These are phyloP conservation scores for Nestor notabilis DNA, from an alignment of 2,113 vertebrate genomes.

Conservation along the genomic window DNA sequence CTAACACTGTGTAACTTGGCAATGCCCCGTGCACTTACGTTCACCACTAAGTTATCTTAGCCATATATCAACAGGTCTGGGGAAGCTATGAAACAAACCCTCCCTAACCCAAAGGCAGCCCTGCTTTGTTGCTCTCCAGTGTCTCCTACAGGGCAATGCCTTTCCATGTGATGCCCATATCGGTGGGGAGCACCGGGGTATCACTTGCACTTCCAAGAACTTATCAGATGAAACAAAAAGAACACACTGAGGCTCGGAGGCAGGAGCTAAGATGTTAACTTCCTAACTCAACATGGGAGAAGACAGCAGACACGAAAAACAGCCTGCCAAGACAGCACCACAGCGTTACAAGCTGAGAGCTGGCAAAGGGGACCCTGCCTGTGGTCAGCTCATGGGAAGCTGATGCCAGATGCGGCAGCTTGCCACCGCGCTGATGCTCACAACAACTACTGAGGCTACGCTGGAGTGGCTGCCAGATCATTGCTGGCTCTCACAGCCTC, in stretches of 20 bases:
- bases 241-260: neutral
- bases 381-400: neutral
- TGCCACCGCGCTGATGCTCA: neutral
- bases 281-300: neutral
- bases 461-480: neutral
- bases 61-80: neutral
- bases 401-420: neutral
- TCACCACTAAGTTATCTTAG: neutral
- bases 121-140: neutral
- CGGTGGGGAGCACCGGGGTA: neutral
- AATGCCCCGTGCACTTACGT: neutral
- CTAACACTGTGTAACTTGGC: constrained; percentile 13
- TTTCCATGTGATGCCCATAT: neutral
- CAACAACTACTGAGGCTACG: neutral
- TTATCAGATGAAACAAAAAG: neutral
- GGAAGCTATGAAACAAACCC: neutral
- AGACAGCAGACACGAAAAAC: neutral
- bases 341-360: neutral
- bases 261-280: neutral
- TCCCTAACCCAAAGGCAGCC: neutral
- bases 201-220: neutral
- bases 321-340: neutral
- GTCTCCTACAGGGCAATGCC: neutral
- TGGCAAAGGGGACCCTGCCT: neutral
- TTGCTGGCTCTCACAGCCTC: neutral